Base-by-base conservation (phyloP, 2,797 vertebrate genomes). In the Acanthopagrus latus region DNA sequence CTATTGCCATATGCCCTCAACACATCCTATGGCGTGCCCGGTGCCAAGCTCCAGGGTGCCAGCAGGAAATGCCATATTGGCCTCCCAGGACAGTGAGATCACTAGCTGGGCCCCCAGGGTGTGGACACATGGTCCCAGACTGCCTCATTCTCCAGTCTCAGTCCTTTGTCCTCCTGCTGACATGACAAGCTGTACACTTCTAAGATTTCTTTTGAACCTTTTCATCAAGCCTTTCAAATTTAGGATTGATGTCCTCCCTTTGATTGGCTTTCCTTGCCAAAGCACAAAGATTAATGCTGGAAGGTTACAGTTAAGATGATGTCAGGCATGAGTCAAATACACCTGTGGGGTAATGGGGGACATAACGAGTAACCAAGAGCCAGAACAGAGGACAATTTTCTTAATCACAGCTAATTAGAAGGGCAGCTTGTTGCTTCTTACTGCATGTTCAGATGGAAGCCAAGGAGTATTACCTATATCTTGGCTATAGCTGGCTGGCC, bases 61-160 rank as follows among this genome's bases (percentile, higher is more conserved):
- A 55, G 81, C 88, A 94, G 91, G 91, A 93, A 93, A 71, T 76
- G 88, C 84, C 91, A 92, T 87, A 91, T 92, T 92, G 93, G 88
- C 90, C 85, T 75, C 85, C 48, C 44, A 81, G 86, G 89, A 83
- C 82, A 81, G 80, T 77, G 77, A 82, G 89, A 87, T 90, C 86
- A 91, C 82, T 87, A 85, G 86, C 76, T n/a, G 47, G 60, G 72
- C 86, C 87, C 92, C 89, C 62, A 62, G 81, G 80, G 89, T 71
- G 88, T 79, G 76, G 88, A 90, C 93, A 94, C 94, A 93, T 94
- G 94, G 90, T 88, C 87, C 70, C 83, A 78, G 74, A 69, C 71
- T 58, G 78, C 64, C 74, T 89, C 71, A 27, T 73, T 60, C 66
- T 76, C 68, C 55, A 1, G 54, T 82, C 70, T 68, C 57, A 1